Evolutionary conservation across 2,888 invertebrate species (phyloP).

Genomic region (Leptarthrus brevirostris): DNA sequence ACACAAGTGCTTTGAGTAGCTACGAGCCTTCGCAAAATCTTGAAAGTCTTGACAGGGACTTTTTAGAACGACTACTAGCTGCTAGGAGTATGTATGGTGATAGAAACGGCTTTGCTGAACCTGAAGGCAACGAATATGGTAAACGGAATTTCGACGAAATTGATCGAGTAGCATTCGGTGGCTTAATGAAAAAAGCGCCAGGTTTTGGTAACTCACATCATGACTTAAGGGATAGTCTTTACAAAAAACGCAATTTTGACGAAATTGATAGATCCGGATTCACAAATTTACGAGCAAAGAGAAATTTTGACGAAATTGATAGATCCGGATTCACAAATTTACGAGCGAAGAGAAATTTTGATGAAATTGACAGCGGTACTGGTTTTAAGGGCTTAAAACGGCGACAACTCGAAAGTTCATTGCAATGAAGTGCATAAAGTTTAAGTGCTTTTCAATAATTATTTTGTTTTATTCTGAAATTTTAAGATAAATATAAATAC

Average conservation of each 20-base stretch:
- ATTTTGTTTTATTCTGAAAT: background rate
- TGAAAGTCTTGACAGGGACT: slow-evolving; percentile 18
- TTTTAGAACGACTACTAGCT: slow-evolving; percentile 20
- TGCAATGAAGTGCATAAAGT: background rate
- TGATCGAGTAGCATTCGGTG: slow-evolving; percentile 48
- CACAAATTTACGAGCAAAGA: slow-evolving; percentile 42
- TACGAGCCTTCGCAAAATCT: slow-evolving; percentile 7
- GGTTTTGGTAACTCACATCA: background rate
- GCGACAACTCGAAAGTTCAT: background rate
- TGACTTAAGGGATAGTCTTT: background rate
- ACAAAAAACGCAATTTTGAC: slow-evolving; percentile 47
- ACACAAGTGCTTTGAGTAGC: slow-evolving; percentile 43
- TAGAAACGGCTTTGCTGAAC: slow-evolving; percentile 1
- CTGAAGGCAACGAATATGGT: background rate
- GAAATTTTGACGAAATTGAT: slow-evolving; percentile 54
- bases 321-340: slow-evolving; percentile 48
- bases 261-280: slow-evolving; percentile 55
- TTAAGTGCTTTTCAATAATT: background rate
- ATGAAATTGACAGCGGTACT: slow-evolving; percentile 52
- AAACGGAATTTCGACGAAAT: slow-evolving; percentile 53
- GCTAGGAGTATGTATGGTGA: background rate
- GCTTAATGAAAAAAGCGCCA: slow-evolving; percentile 16
- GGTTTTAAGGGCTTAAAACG: background rate
- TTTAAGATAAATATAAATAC: background rate
- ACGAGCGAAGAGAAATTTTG: slow-evolving; percentile 52